Evolutionary conservation across 2,113 vertebrate genomes (phyloP).

Genomic region (Himantopus leucocephalus): DNA sequence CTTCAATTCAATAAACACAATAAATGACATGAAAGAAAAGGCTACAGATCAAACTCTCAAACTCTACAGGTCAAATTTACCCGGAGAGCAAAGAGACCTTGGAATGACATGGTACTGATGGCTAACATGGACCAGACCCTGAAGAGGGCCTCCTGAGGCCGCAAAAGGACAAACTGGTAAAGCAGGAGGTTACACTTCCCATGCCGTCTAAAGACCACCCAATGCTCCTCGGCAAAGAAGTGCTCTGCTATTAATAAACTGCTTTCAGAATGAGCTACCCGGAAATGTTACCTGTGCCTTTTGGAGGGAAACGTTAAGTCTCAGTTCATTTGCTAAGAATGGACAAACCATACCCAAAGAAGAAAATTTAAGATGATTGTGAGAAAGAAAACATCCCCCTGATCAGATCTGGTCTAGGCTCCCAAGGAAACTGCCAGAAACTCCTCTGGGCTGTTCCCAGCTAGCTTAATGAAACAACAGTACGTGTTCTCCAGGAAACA

Average conservation of each 20-base stretch:
- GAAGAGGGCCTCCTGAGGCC: neutral
- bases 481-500: neutral
- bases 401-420: neutral
- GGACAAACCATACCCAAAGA: neutral
- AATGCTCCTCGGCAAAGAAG: neutral
- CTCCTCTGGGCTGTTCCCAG: neutral
- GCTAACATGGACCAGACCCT: neutral
- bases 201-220: neutral
- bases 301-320: neutral
- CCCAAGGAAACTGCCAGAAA: neutral
- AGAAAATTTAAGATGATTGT: neutral
- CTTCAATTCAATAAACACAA: neutral
- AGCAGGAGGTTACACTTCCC: neutral
- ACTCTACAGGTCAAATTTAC: neutral
- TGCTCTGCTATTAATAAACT: neutral
- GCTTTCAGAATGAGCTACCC: neutral
- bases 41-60: neutral
- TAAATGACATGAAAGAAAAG: neutral
- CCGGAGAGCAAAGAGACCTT: neutral
- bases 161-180: neutral
- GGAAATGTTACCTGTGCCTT: neutral
- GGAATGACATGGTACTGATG: neutral
- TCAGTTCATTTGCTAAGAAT: neutral
- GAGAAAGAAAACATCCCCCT: neutral
- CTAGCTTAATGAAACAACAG: neutral